Base-by-base conservation (phyloP, 37 sponge, comb jelly and placozoan species). In the Bolinopsis microptera region DNA sequence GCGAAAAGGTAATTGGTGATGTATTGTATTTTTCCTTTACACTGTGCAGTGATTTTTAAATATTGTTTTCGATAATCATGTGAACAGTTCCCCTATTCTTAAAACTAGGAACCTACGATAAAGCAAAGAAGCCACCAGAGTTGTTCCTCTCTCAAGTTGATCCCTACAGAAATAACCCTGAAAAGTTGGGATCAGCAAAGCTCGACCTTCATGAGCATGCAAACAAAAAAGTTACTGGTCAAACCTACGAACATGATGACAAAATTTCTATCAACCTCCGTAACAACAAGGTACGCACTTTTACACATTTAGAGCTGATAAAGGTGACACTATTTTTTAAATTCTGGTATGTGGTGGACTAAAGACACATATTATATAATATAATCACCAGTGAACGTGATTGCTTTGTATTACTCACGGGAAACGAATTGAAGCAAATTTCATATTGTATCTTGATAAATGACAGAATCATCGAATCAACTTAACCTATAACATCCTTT, bases 211-310 rank as follows among this genome's bases (percentile, higher is more conserved):
- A 86, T 23, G 90, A 86, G 90, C 26, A 41, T 39, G 90, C 90
- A 27, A 86, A 28, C 0, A 38, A 38, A 1, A 86, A 86, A 86
- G 26, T 34, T 5, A 13, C 90, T 37, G 41, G 36, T 28, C 90
- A 86, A 27, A 86, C 30, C 30, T 86, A 28, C 30, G 90, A 41
- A 27, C 38, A 86, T 5, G 90, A 38, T 16, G 90, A 86, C 61
- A 86, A 86, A 25, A 16, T 86, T 9, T 86, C 90, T 0, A 22
- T 86, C 41, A 80, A 80, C 38, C 38, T 80, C 16, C 31, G 35
- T 5, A 86, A 24, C 48, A 39, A 86, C 61, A 86, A 86, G 90
- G 90, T 86, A n/a, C 39, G 90, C 36, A n/a, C n/a, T n/a, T n/a
- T n/a, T n/a, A n/a, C n/a, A 35, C 38, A 72, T 16, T 22, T 8